These are phyloP conservation scores for Puffinus mauretanicus DNA, from an alignment of 2,113 vertebrate genomes.

Conservation along the genomic window DNA sequence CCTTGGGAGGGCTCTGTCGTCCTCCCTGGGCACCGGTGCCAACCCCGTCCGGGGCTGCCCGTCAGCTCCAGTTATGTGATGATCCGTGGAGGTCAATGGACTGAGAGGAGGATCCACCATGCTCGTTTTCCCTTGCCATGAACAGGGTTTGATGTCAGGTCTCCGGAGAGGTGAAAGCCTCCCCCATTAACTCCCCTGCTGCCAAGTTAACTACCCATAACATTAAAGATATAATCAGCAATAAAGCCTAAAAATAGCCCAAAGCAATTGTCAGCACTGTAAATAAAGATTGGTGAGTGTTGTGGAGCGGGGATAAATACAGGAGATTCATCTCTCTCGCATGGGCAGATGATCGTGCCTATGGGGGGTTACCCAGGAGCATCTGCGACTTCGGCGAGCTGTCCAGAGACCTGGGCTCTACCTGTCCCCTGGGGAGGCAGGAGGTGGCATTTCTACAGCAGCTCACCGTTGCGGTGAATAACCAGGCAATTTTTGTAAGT, in stretches of 20 bases:
- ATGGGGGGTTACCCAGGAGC: neutral
- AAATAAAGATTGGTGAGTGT: constrained; percentile 24
- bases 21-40: neutral
- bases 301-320: neutral
- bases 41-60: rapidly evolving
- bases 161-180: neutral
- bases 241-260: constrained; percentile 56
- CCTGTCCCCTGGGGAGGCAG: neutral
- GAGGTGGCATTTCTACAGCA: neutral
- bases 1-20: neutral
- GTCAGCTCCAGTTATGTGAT: rapidly evolving
- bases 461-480: neutral
- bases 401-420: neutral
- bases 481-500: neutral
- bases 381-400: rapidly evolving
- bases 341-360: neutral
- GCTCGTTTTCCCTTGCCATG: neutral
- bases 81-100: neutral
- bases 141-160: neutral
- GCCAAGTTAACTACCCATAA: constrained; percentile 59
- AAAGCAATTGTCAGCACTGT: constrained; percentile 19
- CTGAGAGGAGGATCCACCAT: neutral
- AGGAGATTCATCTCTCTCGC: neutral
- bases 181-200: constrained; percentile 7
- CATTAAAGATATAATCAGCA: constrained; percentile 48